Base-by-base conservation (phyloP, 1,140 invertebrate genomes). In the Acromyrmex echinatior region DNA sequence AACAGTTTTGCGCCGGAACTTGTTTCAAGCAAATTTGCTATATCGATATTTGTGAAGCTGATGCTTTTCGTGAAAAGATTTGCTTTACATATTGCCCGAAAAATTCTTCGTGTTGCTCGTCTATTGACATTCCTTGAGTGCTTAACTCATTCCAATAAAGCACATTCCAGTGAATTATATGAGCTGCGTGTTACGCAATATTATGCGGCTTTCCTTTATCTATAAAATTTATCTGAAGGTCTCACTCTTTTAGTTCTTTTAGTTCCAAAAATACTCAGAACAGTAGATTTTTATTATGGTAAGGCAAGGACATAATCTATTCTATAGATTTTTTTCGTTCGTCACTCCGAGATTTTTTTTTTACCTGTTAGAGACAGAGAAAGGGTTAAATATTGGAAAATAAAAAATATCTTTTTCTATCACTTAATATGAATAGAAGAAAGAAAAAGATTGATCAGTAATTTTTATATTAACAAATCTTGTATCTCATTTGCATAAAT, bases 11-110 rank as follows among this genome's bases (percentile, higher is more conserved):
- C n/a, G 21, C 21, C 18, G 60, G 4, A 62, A 56, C 28, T 68
- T 68, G 65, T 81, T 81, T 56, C 49, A 39, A 21, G 39, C 31
- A 35, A 39, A 80, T 56, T 56, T 58, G 16, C 49, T 28, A 81
- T 71, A 70, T 81, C 31, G 16, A 71, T 81, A 56, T 68, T 56
- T 68, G 7, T 25, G 58, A 60, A 63, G 5, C 21, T 51, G 51
- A 39, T 28, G 45, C 31, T 71, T n/a, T 51, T 71, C 21, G 65
- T n/a, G 5, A 71, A 28, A 58, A 28, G 35, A 66, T 21, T 45
- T 6, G 51, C 21, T 70, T 81, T 56, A 53, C 16, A 31, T 39
- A 49, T 35, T 25, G 35, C 14, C 2, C 31, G 21, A 18, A 18
- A 45, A 31, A 80, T 80, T 80, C 12, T 49, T 81, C 21, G 31